A percentile compares a stretch with the other conserved stretches of the same genome.
Conservation (phyloP, 2,113 vertebrate genomes). For the Chloebia gouldiae region DNA sequence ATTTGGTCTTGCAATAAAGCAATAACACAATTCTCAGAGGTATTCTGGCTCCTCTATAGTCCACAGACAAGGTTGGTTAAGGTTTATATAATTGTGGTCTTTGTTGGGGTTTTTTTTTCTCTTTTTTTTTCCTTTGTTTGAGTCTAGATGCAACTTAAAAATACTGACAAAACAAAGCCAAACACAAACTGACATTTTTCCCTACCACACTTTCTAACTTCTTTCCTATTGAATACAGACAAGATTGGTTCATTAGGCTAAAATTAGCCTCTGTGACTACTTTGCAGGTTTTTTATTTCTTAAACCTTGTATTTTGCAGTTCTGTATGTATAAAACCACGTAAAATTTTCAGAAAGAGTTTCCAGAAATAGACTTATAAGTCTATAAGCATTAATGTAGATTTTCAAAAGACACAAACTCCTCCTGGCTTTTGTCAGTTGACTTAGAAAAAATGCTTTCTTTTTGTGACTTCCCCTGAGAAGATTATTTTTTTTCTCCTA, state of each 20-base stretch:
- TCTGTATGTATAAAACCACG: accelerated
- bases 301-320: neutral
- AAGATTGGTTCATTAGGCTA: neutral
- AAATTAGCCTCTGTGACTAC: neutral
- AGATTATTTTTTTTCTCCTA: neutral
- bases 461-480: neutral
- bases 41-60: neutral
- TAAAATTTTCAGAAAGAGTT: neutral
- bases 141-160: neutral
- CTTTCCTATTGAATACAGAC: neutral
- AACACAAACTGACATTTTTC: neutral
- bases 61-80: neutral
- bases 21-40: neutral
- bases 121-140: neutral
- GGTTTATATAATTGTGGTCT: neutral
- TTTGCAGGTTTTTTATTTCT: neutral
- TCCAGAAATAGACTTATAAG: neutral
- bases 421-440: neutral
- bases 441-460: neutral
- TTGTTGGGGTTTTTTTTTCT: neutral
- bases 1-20: neutral
- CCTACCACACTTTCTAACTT: neutral
- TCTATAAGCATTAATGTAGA: neutral
- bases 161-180: accelerated
- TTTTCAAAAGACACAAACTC: neutral